These are phyloP conservation scores for Hippotragus niger DNA, from an alignment of 2,113 vertebrate genomes.

Conservation along the genomic window DNA sequence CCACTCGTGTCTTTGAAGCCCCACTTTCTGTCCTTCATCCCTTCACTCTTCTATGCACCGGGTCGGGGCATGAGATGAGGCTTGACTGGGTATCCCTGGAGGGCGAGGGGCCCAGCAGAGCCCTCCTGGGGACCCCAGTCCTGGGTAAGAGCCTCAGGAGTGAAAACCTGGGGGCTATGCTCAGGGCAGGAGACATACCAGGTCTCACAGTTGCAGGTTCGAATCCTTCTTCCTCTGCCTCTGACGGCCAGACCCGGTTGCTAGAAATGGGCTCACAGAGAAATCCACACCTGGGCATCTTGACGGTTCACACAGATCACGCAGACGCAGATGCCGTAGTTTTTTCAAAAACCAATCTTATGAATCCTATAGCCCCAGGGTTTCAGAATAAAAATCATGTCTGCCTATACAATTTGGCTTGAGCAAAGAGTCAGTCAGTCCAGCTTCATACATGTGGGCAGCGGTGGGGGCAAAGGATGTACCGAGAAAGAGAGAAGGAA, in stretches of 20 bases:
- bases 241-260: not conserved
- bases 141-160: not conserved
- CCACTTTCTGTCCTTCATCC: not conserved
- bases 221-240: not conserved
- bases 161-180: too few species aligned
- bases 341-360: fast-evolving
- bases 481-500: fast-evolving
- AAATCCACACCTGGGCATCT: fast-evolving
- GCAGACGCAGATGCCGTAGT: fast-evolving
- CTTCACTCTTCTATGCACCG: fast-evolving
- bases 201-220: fast-evolving
- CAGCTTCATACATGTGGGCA: fast-evolving
- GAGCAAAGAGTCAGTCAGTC: fast-evolving
- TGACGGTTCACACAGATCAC: fast-evolving
- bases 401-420: fast-evolving
- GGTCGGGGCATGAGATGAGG: fast-evolving
- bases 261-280: fast-evolving
- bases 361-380: fast-evolving
- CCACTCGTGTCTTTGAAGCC: too few species aligned
- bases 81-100: fast-evolving
- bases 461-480: fast-evolving
- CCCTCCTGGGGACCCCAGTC: not conserved
- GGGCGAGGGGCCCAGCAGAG: not conserved
- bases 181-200: fast-evolving
- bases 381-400: not conserved